These are phyloP conservation scores for Coregonus sp. DNA, from an alignment of 2,797 vertebrate genomes.

Conservation along the genomic window DNA sequence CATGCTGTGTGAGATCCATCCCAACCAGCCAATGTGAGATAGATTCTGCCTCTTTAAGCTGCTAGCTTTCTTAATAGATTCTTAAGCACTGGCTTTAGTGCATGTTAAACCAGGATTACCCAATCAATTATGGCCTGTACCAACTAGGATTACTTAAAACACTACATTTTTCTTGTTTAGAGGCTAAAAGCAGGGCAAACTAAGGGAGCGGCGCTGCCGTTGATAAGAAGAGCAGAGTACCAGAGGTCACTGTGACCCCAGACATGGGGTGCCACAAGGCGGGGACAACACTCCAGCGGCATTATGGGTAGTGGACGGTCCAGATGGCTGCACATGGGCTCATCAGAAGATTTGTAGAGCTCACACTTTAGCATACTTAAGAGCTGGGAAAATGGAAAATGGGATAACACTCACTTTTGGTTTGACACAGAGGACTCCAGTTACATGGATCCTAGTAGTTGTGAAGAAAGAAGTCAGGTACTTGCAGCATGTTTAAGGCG, in stretches of 20 bases:
- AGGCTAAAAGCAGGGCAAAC: slow-evolving; percentile 76
- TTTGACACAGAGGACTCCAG: not conserved
- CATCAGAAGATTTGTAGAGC: not conserved
- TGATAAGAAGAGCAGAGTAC: slow-evolving; percentile 59
- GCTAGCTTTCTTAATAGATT: slow-evolving; percentile 82
- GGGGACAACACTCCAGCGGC: slow-evolving; percentile 18
- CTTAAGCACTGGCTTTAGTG: slow-evolving; percentile 87
- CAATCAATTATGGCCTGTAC: slow-evolving; percentile 85
- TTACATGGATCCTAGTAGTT: not conserved
- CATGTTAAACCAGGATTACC: slow-evolving; percentile 89
- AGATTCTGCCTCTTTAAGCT: slow-evolving; percentile 81
- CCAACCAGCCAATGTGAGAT: slow-evolving; percentile 69
- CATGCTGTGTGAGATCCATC: slow-evolving; percentile 42
- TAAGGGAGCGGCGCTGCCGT: slow-evolving; percentile 58
- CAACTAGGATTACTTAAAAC: slow-evolving; percentile 88
- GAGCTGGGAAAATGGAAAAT: not conserved
- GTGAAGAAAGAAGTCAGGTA: not conserved
- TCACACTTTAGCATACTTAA: not conserved
- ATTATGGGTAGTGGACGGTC: not conserved
- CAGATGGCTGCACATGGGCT: not conserved
- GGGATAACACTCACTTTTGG: not conserved
- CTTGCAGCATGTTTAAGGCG: slow-evolving; percentile 3
- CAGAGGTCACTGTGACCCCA: slow-evolving; percentile 57
- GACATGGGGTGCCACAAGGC: slow-evolving; percentile 34
- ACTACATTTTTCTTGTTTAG: slow-evolving; percentile 83